Evolutionary conservation across 2,113 vertebrate species (phyloP).

Genomic region (Petromus typicus): DNA sequence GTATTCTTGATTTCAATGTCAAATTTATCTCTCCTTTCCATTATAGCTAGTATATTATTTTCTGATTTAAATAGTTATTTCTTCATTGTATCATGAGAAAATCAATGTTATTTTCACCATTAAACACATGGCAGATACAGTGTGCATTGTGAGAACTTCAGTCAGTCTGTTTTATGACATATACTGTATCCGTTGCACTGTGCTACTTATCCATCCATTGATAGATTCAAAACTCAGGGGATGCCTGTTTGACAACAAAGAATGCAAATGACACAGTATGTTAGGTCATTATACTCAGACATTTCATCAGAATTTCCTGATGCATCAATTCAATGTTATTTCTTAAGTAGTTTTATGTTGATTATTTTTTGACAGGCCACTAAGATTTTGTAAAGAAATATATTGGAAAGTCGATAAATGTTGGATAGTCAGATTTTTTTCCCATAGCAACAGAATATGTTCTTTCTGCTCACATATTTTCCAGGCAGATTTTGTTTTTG

Average conservation of each 20-base stretch:
- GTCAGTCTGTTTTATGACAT: fast-evolving
- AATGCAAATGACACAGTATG: neutral
- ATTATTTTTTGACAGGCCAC: neutral
- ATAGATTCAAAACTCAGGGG: too few species aligned
- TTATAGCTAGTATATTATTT: neutral
- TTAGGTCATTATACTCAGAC: neutral
- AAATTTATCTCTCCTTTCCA: neutral
- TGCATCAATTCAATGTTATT: neutral
- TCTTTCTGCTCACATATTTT: slow-evolving; percentile 51
- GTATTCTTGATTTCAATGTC: neutral
- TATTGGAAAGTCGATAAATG: slow-evolving; percentile 62
- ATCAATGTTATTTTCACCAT: neutral
- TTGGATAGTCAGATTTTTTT: slow-evolving; percentile 44
- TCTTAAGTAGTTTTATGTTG: neutral
- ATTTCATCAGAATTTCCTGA: neutral
- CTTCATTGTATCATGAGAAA: neutral
- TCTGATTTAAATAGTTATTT: neutral
- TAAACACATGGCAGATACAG: fast-evolving
- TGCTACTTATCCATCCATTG: fast-evolving
- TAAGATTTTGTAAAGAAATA: slow-evolving; percentile 39
- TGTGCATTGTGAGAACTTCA: neutral
- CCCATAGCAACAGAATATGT: slow-evolving; percentile 65
- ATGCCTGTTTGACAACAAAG: neutral
- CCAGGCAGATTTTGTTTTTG: slow-evolving; percentile 76
- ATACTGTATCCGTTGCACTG: fast-evolving